phyloP scores from a whole-genome alignment of 2,113 vertebrate species.

The Elaphurus davidianus region DNA sequence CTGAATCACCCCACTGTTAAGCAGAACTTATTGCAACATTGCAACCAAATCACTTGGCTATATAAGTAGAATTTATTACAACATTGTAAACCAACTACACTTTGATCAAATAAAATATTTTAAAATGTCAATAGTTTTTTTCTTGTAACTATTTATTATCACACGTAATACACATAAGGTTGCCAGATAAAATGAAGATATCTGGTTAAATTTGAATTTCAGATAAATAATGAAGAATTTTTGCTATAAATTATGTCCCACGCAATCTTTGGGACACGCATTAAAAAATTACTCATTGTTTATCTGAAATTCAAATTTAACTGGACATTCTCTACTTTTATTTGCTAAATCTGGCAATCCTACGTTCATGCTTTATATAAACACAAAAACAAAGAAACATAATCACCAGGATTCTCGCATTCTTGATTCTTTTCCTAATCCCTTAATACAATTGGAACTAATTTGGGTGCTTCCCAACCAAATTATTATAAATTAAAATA shows the following conservation, averaged over 20 bases:
- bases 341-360: background rate
- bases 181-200: background rate
- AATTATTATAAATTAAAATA: background rate
- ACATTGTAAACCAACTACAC: background rate
- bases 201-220: background rate
- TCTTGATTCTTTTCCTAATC: background rate
- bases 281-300: background rate
- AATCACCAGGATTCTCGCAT: background rate
- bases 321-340: background rate
- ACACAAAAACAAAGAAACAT: background rate
- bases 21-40: background rate
- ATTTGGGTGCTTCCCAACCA: background rate
- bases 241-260: background rate
- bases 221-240: background rate
- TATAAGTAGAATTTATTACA: background rate
- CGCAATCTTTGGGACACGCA: background rate
- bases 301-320: constrained; percentile 5
- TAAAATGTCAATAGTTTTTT: background rate
- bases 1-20: background rate
- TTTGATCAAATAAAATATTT: background rate
- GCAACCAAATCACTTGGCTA: background rate
- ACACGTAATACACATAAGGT: background rate
- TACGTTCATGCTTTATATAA: background rate
- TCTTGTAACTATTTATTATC: background rate
- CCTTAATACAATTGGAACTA: background rate